Percentiles rank a stretch among this genome's conserved stretches.
Evolutionary conservation across 2,113 vertebrate genomes (phyloP).

Genomic region (Pandion haliaetus): DNA sequence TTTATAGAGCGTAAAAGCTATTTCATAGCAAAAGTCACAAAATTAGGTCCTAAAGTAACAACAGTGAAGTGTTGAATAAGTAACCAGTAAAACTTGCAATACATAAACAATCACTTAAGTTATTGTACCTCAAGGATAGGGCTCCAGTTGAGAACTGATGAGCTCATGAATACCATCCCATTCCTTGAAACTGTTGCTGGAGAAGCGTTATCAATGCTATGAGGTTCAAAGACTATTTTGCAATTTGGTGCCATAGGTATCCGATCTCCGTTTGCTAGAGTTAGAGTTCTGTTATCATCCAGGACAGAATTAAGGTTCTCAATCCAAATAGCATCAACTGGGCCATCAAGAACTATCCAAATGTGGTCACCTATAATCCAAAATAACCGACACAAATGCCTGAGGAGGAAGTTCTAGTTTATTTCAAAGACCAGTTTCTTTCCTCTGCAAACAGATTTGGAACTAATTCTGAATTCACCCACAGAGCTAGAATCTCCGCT

Average conservation of each 20-base stretch:
- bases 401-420: not conserved
- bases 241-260: constrained; percentile 97
- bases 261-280: constrained; percentile 92
- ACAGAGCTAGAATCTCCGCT: not conserved
- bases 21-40: not conserved
- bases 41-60: not conserved
- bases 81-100: not conserved
- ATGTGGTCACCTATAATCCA: constrained; percentile 86
- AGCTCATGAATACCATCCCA: constrained; percentile 99
- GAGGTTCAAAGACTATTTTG: constrained; percentile 94
- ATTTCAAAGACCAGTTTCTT: not conserved
- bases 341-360: constrained; percentile 97
- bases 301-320: constrained; percentile 97
- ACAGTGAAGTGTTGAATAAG: not conserved
- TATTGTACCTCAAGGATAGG: constrained; percentile 89
- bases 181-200: constrained; percentile 96
- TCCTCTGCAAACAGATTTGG: not conserved
- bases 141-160: constrained; percentile 91
- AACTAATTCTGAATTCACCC: not conserved
- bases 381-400: not conserved
- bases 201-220: constrained; percentile 97
- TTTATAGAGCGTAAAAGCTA: not conserved
- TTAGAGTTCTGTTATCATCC: constrained; percentile 95
- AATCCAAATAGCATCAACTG: constrained; percentile 98
- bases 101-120: not conserved